Evolutionary conservation across 2,888 invertebrate genomes (phyloP), one percentile per base, ranked within the genome.

Genomic region (Epinotia bilunana): DNA sequence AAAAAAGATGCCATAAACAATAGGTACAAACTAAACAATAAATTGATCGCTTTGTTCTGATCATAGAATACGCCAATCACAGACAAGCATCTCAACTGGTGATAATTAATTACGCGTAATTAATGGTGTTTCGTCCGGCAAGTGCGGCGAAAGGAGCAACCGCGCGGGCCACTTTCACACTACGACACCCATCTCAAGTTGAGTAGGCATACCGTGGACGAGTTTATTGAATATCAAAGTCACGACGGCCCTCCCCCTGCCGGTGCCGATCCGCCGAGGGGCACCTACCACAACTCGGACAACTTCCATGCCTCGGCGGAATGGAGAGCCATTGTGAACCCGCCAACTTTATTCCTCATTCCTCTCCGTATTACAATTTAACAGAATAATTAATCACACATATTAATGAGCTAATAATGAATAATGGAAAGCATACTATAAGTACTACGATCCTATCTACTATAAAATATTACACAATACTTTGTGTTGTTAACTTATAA

Each of bases 331-430:
- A 77, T 77, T 77, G 74, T 74, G 28, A 72, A 74, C 67, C 67
- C 53, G n/a, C 43, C 61, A 75, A 75, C 75, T 75, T 77, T 74
- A 68, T 74, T 64, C 74, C 63, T 46, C 74, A 72, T 74, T 64
- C 74, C 68, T 60, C 71, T 60, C 46, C 71, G 23, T 43, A 74
- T 64, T 74, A 74, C 71, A 72, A 69, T 72, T 68, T 74, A 72
- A 74, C 62, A 75, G 71, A 75, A 72, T 75, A 75, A 75, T 75
- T 67, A 75, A 75, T 75, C 75, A 75, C 72, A 75, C 75, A 72
- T 75, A 75, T 71, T 72, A 72, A 72, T 75, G 71, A 72, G 71
- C 65, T 57, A 62, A 72, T 75, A 61, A 75, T 75, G 64, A 75
- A 72, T 72, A 72, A 72, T 72, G 75, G 67, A 75, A 61, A 11